Evolutionary conservation across 2,888 invertebrate genomes (phyloP).

Genomic region (Congeria kusceri): DNA sequence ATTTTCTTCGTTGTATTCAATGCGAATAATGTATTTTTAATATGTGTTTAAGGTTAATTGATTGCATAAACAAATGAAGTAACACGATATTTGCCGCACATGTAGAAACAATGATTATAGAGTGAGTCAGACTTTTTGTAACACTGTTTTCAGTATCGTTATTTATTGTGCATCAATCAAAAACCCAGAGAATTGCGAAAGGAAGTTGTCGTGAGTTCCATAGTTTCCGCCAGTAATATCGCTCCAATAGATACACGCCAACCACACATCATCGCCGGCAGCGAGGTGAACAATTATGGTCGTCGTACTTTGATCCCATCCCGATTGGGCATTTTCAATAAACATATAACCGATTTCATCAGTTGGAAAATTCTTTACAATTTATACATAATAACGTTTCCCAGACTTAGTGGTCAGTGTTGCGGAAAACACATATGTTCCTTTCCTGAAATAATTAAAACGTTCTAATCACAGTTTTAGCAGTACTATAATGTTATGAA

Average conservation of each 20-base stretch:
- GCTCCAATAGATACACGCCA: not conserved
- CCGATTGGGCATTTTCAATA: not conserved
- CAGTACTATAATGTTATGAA: too few relatives aligned
- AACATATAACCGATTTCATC: slow-evolving; percentile 4
- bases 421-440: slow-evolving; percentile 3
- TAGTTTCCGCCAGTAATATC: not conserved
- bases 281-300: not conserved
- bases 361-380: slow-evolving; percentile 2
- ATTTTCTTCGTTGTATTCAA: too few relatives aligned
- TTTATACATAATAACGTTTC: not conserved
- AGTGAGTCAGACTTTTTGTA: too few relatives aligned
- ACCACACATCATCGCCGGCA: slow-evolving; percentile 11
- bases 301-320: not conserved
- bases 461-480: too few relatives aligned
- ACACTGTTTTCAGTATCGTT: too few relatives aligned
- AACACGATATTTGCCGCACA: too few relatives aligned
- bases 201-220: not conserved
- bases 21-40: too few relatives aligned
- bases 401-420: not conserved
- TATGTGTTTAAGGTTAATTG: too few relatives aligned
- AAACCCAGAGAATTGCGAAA: slow-evolving; percentile 8
- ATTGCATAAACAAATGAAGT: too few relatives aligned
- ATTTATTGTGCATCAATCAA: not conserved
- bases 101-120: too few relatives aligned
- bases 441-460: not conserved